These are phyloP conservation scores for Drosophila pseudoobscura DNA, from an alignment of 1,140 invertebrate genomes.

Conservation along the genomic window DNA sequence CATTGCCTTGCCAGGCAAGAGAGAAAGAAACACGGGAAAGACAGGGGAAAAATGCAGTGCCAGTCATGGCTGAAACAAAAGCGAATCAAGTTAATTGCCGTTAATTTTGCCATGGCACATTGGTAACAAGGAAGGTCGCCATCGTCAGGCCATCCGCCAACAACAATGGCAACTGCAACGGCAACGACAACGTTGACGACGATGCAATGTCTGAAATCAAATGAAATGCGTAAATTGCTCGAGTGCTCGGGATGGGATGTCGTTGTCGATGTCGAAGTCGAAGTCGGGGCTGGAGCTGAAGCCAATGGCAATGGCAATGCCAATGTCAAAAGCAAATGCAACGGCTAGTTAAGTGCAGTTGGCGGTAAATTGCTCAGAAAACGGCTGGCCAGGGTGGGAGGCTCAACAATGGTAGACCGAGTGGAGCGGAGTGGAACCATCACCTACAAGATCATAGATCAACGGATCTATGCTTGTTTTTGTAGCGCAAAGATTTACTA, in stretches of 20 bases:
- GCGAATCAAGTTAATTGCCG: constrained; percentile 77
- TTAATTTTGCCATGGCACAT: constrained; percentile 76
- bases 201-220: constrained; percentile 58
- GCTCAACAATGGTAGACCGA: no score
- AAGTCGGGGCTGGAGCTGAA: not conserved
- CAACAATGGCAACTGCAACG: constrained; percentile 36
- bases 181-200: constrained; percentile 13
- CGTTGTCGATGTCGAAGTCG: not conserved
- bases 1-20: constrained; percentile 19
- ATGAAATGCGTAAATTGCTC: constrained; percentile 75
- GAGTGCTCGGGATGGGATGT: constrained; percentile 29
- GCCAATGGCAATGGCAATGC: constrained; percentile 43
- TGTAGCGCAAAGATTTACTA: constrained; percentile 16
- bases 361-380: constrained; percentile 11
- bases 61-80: constrained; percentile 47
- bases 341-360: constrained; percentile 38
- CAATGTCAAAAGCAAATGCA: constrained; percentile 50
- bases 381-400: not conserved
- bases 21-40: constrained; percentile 4
- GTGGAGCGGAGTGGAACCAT: no score
- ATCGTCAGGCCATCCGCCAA: constrained; percentile 17
- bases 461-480: constrained; percentile 21
- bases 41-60: constrained; percentile 53
- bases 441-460: no score
- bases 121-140: constrained; percentile 73